Conservation (phyloP, 2,888 invertebrate species). For the Cephus pygmeus region DNA sequence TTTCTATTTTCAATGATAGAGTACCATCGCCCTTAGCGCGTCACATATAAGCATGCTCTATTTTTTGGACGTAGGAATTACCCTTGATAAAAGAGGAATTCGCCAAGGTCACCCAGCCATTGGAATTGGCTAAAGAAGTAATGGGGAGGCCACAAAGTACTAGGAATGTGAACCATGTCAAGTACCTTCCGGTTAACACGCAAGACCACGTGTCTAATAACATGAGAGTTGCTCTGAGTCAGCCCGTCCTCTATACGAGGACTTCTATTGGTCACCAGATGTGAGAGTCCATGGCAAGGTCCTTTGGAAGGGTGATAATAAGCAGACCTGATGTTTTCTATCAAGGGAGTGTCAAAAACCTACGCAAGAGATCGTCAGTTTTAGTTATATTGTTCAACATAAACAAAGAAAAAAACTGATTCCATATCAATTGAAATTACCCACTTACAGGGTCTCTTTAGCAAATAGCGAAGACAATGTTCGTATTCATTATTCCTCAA, state of each 20-base stretch:
- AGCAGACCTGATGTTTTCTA: constrained; percentile 90
- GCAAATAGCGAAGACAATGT: too few relatives aligned
- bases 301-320: constrained; percentile 81
- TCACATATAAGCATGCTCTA: too few relatives aligned
- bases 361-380: constrained; percentile 57
- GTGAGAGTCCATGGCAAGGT: constrained; percentile 30
- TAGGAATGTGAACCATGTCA: constrained; percentile 33
- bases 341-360: constrained; percentile 78
- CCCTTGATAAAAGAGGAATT: neutral
- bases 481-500: too few relatives aligned
- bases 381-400: neutral
- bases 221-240: constrained; percentile 75
- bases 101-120: constrained; percentile 3
- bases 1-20: too few relatives aligned
- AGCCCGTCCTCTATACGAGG: constrained; percentile 73
- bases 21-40: too few relatives aligned
- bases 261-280: constrained; percentile 64
- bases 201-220: constrained; percentile 35
- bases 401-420: neutral
- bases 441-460: too few relatives aligned
- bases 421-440: too few relatives aligned
- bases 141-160: constrained; percentile 34
- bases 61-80: neutral
- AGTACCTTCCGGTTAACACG: constrained; percentile 28
- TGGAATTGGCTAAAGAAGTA: neutral